These are phyloP conservation scores for Drosophila sp. DNA, from an alignment of 1,140 invertebrate genomes.

Conservation along the genomic window DNA sequence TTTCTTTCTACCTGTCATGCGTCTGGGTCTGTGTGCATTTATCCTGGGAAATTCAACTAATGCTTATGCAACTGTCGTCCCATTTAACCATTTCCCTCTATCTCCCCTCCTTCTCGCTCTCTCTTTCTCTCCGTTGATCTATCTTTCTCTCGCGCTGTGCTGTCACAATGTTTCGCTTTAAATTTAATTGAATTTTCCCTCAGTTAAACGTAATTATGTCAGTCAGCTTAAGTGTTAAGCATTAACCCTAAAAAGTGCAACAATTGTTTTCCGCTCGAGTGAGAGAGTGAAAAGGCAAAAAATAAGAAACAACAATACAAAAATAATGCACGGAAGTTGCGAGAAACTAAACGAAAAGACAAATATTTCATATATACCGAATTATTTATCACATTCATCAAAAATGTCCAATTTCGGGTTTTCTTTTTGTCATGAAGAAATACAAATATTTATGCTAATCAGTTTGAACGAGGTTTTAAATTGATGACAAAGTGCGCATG, in stretches of 20 bases:
- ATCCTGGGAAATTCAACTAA: no score
- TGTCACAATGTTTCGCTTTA: conserved; percentile 3
- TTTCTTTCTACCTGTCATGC: no score
- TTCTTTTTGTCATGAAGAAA: neutral
- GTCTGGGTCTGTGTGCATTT: no score
- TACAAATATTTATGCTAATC: conserved; percentile 20
- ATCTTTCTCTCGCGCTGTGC: neutral
- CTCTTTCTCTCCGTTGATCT: neutral
- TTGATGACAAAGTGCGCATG: no score
- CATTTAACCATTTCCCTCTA: neutral
- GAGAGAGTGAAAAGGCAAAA: neutral
- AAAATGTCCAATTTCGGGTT: neutral
- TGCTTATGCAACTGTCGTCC: no score
- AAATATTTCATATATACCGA: neutral
- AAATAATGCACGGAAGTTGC: neutral
- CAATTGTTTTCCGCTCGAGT: conserved; percentile 2
- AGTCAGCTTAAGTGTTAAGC: neutral
- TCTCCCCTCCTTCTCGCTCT: neutral
- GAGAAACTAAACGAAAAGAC: neutral
- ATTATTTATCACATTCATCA: no score
- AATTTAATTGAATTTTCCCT: neutral
- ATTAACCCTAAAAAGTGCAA: neutral
- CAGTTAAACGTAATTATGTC: neutral
- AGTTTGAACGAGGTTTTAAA: neutral
- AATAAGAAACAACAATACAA: neutral